Percentiles rank a stretch among this genome's conserved stretches.
Evolutionary conservation across 2,888 invertebrate species (phyloP).

Genomic region (Drosophila ustulata): DNA sequence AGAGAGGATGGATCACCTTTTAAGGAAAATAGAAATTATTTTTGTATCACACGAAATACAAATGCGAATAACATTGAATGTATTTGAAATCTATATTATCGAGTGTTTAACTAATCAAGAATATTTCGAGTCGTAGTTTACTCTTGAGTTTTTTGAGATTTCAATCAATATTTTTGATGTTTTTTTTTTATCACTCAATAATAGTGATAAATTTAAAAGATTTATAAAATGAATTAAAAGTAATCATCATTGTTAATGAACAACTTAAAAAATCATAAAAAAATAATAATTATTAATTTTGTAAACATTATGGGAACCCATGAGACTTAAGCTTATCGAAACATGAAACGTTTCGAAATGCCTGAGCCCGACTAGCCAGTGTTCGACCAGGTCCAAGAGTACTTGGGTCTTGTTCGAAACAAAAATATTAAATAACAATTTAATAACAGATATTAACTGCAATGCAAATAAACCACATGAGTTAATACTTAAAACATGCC

Average conservation of each 20-base stretch:
- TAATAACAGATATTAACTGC: background rate
- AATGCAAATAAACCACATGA: background rate
- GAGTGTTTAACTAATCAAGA: no score
- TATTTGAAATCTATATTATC: background rate
- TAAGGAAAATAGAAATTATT: background rate
- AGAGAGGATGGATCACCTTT: background rate
- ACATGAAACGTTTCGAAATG: background rate
- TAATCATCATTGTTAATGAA: no score
- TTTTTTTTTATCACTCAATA: no score
- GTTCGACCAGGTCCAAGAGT: background rate
- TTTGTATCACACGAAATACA: background rate
- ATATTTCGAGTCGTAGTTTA: no score
- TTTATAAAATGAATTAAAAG: no score
- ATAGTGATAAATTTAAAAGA: no score
- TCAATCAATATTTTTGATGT: no score
- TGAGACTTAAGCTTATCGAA: background rate
- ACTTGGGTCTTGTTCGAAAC: background rate
- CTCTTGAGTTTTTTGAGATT: no score
- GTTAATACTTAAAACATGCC: conserved; percentile 1
- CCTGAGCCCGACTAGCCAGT: background rate
- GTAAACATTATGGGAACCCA: background rate
- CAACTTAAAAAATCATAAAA: no score
- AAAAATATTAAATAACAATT: background rate
- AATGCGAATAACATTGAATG: no score
- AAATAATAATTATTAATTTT: no score